A percentile compares a stretch with the other conserved stretches of the same genome.
Conservation (phyloP, 2,797 vertebrate species). For the Pampus argenteus region DNA sequence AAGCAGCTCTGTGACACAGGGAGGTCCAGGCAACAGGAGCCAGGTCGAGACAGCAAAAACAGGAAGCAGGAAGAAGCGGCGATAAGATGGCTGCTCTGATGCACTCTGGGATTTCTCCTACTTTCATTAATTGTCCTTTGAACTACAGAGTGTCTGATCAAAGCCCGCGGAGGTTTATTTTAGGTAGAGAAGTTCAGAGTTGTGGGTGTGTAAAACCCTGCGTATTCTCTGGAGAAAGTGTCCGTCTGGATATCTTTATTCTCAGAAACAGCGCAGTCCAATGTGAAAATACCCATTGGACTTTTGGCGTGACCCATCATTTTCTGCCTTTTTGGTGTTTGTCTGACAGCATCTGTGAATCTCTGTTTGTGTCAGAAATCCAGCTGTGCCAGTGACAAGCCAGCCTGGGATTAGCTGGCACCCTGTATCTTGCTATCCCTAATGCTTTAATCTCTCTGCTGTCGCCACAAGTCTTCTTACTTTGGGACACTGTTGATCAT, state of each 20-base stretch:
- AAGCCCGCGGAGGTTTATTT: conserved; percentile 22
- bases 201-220: neutral
- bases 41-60: conserved; percentile 75
- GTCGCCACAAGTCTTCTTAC: conserved; percentile 63
- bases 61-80: conserved; percentile 82
- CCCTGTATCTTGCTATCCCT: conserved; percentile 81
- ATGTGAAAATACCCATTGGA: neutral
- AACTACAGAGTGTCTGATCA: conserved; percentile 42
- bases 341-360: conserved; percentile 34
- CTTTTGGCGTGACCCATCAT: neutral
- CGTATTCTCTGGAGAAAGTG: conserved; percentile 5
- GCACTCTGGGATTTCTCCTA: conserved; percentile 57
- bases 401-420: conserved; percentile 80
- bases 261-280: neutral
- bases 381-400: conserved; percentile 74
- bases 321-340: conserved; percentile 25
- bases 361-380: conserved; percentile 67
- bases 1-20: conserved; percentile 78
- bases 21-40: conserved; percentile 76
- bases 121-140: conserved; percentile 46
- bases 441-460: conserved; percentile 84
- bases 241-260: neutral
- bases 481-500: conserved; percentile 50
- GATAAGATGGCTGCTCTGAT: conserved; percentile 77
- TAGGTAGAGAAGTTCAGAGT: conserved; percentile 19